phyloP scores from a whole-genome alignment of 1,140 invertebrate species.

The Apis florea region DNA sequence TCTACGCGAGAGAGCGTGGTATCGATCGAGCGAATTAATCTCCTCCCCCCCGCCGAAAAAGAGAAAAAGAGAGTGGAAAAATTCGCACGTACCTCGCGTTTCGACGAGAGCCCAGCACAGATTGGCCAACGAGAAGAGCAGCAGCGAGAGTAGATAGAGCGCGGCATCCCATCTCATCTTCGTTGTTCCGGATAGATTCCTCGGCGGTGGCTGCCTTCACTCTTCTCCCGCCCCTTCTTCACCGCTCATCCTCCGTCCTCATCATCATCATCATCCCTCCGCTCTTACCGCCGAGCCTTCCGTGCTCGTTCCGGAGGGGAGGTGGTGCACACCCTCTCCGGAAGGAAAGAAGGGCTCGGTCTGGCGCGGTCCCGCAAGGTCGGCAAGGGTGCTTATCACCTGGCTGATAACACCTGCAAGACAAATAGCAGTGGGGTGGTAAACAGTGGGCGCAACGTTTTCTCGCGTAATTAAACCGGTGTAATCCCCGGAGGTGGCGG shows the following conservation, averaged over 20 bases:
- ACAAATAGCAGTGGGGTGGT: conserved; percentile 59
- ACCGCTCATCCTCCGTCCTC: conserved; percentile 48
- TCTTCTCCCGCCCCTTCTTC: conserved; percentile 38
- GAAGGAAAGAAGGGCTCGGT: background rate
- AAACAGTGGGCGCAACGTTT: conserved; percentile 52
- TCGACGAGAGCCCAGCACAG: conserved; percentile 68
- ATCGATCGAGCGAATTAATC: conserved; percentile 21
- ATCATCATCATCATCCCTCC: conserved; percentile 22
- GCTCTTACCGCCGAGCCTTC: conserved; percentile 24
- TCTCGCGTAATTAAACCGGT: conserved; percentile 64
- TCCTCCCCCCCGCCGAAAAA: background rate
- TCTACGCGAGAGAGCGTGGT: background rate
- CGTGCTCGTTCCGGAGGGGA: conserved; percentile 23
- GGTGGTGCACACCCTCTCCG: conserved; percentile 12
- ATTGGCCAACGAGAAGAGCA: conserved; percentile 66
- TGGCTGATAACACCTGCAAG: conserved; percentile 66
- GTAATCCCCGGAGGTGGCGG: conserved; percentile 43
- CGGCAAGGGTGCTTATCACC: conserved; percentile 66
- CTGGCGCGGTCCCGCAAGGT: conserved; percentile 36
- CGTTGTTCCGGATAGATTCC: conserved; percentile 56
- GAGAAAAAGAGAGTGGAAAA: background rate
- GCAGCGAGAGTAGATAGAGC: conserved; percentile 64
- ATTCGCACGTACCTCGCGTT: conserved; percentile 62
- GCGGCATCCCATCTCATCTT: conserved; percentile 72
- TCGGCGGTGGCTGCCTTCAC: conserved; percentile 37